phyloP scores from a whole-genome alignment of 2,888 invertebrate species.

The Hedychridium roseum region DNA sequence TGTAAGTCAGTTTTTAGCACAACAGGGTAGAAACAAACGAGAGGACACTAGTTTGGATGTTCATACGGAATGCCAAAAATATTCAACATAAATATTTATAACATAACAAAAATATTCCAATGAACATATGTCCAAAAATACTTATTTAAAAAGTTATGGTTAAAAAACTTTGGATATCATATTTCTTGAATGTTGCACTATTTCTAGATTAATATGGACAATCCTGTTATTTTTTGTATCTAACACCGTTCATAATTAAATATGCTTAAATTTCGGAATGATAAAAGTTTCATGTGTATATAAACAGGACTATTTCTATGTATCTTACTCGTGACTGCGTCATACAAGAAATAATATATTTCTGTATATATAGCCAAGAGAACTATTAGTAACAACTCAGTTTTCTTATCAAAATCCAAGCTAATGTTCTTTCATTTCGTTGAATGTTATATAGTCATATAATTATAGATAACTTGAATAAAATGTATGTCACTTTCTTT shows the following conservation, averaged over 20 bases:
- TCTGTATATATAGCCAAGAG: neutral
- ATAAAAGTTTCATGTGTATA: neutral
- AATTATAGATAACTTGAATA: neutral
- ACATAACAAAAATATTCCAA: neutral
- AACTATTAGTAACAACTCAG: neutral
- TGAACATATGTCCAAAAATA: neutral
- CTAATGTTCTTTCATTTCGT: neutral
- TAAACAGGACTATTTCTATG: no score
- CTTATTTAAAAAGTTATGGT: neutral
- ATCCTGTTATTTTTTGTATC: neutral
- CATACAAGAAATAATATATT: neutral
- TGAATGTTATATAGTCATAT: neutral
- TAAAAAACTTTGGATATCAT: neutral
- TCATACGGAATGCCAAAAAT: neutral
- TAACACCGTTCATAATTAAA: neutral
- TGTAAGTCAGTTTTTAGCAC: slow-evolving; percentile 35
- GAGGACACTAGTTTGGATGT: neutral
- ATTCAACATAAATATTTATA: neutral
- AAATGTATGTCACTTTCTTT: slow-evolving; percentile 4
- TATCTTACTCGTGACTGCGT: no score
- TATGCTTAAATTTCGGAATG: neutral
- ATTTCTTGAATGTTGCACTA: neutral
- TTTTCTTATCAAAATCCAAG: neutral
- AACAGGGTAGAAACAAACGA: neutral
- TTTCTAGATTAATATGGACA: neutral